Conservation (phyloP, 2,888 invertebrate genomes). For the Drosophila colorata region DNA sequence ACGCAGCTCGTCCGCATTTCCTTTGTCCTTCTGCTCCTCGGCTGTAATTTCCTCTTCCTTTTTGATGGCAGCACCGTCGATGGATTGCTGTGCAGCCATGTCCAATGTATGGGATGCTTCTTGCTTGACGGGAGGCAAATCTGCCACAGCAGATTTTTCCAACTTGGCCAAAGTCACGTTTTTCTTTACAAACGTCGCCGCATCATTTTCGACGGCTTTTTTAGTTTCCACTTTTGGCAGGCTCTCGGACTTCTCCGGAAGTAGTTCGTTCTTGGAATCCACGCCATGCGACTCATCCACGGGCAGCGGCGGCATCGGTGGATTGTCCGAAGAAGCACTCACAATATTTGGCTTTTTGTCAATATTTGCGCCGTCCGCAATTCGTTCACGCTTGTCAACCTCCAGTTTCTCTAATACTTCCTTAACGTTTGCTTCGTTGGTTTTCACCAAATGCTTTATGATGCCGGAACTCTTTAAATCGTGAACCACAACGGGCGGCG, state of each 20-base stretch:
- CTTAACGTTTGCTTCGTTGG: slow-evolving; percentile 19
- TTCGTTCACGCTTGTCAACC: slow-evolving; percentile 18
- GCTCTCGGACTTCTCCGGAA: slow-evolving; percentile 13
- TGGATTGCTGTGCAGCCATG: slow-evolving; percentile 58
- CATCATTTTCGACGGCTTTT: not conserved
- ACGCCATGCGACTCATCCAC: slow-evolving; percentile 73
- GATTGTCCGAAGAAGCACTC: slow-evolving; percentile 38
- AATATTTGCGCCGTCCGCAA: slow-evolving; percentile 12
- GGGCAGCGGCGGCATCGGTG: slow-evolving; percentile 77
- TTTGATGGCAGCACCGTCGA: slow-evolving; percentile 85
- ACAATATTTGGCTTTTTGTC: slow-evolving; percentile 25
- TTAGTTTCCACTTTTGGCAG: slow-evolving; percentile 14
- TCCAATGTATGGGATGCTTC: slow-evolving; percentile 4
- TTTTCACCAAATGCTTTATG: slow-evolving; percentile 42
- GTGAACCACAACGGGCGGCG: slow-evolving; percentile 35
- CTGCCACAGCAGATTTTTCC: not conserved
- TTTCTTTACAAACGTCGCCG: slow-evolving; percentile 7
- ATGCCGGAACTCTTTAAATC: slow-evolving; percentile 49
- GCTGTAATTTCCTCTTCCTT: slow-evolving; percentile 85
- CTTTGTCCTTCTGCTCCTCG: slow-evolving; percentile 79
- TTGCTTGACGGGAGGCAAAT: not conserved
- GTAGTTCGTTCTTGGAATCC: slow-evolving; percentile 18
- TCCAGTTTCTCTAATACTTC: slow-evolving; percentile 40
- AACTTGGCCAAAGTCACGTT: slow-evolving; percentile 13
- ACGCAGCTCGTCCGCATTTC: slow-evolving; percentile 79